These are phyloP conservation scores for Cyrtodaria siliqua DNA, from an alignment of 2,888 invertebrate species.

Conservation along the genomic window DNA sequence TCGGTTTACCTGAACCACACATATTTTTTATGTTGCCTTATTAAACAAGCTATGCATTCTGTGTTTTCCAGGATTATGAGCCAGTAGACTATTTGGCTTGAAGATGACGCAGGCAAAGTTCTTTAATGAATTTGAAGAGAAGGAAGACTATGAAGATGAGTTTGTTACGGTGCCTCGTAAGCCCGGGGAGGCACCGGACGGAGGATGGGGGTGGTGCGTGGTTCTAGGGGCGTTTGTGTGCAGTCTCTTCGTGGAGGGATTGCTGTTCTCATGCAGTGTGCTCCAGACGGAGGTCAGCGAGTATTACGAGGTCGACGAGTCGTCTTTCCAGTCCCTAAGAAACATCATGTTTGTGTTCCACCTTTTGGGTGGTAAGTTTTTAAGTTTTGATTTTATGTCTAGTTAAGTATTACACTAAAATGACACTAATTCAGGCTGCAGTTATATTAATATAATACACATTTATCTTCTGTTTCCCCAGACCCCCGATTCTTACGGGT, in stretches of 20 bases:
- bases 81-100: not conserved
- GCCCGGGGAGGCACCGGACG: conserved; percentile 78
- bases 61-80: conserved; percentile 30
- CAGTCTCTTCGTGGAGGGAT: conserved; percentile 59
- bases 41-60: too few relatives aligned
- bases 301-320: conserved; percentile 18
- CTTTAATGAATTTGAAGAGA: conserved; percentile 62
- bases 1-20: too few relatives aligned
- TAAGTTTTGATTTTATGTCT: too few relatives aligned
- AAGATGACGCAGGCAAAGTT: conserved; percentile 58
- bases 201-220: conserved; percentile 84
- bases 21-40: too few relatives aligned
- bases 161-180: conserved; percentile 54
- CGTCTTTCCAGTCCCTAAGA: conserved; percentile 56
- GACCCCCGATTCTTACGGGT: too few relatives aligned
- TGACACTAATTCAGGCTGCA: too few relatives aligned
- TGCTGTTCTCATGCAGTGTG: conserved; percentile 26
- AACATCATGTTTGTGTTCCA: conserved; percentile 94
- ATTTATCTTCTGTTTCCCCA: too few relatives aligned
- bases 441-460: too few relatives aligned
- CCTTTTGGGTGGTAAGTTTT: conserved; percentile 87
- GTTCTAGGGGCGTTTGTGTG: conserved; percentile 79
- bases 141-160: conserved; percentile 56
- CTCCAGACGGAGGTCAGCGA: conserved; percentile 27
- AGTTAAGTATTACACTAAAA: too few relatives aligned